Evolutionary conservation across 2,797 vertebrate genomes (phyloP).

Genomic region (Zalophus californianus): DNA sequence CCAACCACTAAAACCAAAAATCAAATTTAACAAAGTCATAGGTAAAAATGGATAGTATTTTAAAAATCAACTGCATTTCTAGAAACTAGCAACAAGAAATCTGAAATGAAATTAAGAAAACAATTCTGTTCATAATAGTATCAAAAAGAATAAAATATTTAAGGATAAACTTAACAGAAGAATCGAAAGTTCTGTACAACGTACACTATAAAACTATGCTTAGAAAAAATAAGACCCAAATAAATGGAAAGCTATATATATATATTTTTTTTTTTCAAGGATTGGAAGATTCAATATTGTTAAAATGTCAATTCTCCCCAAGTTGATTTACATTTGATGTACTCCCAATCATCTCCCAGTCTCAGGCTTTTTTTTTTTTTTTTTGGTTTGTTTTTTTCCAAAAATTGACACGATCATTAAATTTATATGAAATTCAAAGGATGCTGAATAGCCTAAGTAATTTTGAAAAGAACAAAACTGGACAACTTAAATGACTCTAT

Average conservation of each 20-base stretch:
- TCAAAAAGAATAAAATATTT: constrained; percentile 15
- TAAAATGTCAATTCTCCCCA: neutral
- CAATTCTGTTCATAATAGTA: neutral
- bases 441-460: neutral
- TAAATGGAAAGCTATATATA: neutral
- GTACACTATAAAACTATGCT: neutral
- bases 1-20: neutral
- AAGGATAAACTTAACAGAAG: constrained; percentile 20
- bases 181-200: neutral
- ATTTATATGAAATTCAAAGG: neutral
- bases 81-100: neutral
- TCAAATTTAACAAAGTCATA: neutral
- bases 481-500: neutral
- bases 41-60: neutral
- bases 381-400: neutral
- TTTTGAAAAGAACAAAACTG: constrained; percentile 21
- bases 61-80: neutral
- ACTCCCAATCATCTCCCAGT: neutral
- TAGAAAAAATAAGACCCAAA: neutral
- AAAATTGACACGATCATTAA: neutral
- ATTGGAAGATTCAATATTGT: neutral
- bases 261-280: neutral
- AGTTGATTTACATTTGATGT: neutral
- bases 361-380: neutral
- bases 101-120: neutral